These are phyloP conservation scores for Ophion costatus DNA, from an alignment of 2,888 invertebrate species.

Conservation along the genomic window DNA sequence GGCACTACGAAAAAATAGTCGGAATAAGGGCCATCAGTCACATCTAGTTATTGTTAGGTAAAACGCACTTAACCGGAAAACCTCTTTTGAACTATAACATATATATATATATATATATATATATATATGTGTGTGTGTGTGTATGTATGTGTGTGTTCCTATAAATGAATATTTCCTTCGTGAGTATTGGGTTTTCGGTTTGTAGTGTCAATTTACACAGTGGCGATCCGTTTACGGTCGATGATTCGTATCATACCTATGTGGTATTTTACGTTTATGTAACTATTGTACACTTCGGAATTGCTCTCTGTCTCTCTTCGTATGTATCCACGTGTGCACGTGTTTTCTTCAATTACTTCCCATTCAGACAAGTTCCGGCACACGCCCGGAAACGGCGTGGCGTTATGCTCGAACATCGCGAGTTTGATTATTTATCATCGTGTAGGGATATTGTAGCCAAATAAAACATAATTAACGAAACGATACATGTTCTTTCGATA, in stretches of 20 bases:
- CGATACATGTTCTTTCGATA: slow-evolving; percentile 49
- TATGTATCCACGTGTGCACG: slow-evolving; percentile 7
- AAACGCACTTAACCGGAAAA: neutral
- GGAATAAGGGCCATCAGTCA: no score
- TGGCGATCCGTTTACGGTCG: slow-evolving; percentile 6
- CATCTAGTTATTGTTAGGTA: neutral
- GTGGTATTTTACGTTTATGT: slow-evolving; percentile 14
- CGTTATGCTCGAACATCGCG: slow-evolving; percentile 36
- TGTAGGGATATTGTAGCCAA: slow-evolving; percentile 35
- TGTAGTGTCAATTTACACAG: slow-evolving; percentile 55
- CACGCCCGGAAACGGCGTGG: slow-evolving; percentile 26
- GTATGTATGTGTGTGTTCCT: no score
- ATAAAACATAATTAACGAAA: slow-evolving; percentile 27
- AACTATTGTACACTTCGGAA: slow-evolving; percentile 51
- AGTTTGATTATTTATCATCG: slow-evolving; percentile 53
- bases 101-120: no score
- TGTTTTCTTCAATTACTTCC: neutral
- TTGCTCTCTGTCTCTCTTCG: slow-evolving; percentile 40
- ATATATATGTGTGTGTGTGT: no score
- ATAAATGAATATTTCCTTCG: neutral
- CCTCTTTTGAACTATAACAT: neutral
- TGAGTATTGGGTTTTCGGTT: neutral
- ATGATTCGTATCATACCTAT: slow-evolving; percentile 14
- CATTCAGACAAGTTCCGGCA: slow-evolving; percentile 41
- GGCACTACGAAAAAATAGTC: no score